Percentiles rank a stretch among this genome's conserved stretches.
Conservation (phyloP, 1,140 invertebrate species). For the Agrypnia vestita region DNA sequence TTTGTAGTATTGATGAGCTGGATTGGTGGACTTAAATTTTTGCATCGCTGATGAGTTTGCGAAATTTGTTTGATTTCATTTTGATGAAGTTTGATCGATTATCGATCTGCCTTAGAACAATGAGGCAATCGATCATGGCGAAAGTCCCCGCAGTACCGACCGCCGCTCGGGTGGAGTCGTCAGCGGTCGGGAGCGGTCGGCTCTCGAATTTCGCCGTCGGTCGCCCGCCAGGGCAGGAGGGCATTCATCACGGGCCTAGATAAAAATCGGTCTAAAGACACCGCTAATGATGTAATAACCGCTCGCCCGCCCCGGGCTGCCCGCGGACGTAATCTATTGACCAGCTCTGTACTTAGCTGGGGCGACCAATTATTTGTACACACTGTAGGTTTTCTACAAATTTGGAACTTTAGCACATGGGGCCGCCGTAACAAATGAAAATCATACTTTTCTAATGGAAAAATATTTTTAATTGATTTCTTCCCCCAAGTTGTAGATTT, state of each 20-base stretch:
- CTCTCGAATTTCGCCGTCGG: conserved; percentile 49
- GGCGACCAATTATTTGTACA: conserved; percentile 8
- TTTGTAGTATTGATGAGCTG: too few relatives aligned
- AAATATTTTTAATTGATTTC: too few relatives aligned
- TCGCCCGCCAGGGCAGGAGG: conserved; percentile 43
- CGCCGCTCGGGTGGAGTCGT: conserved; percentile 7
- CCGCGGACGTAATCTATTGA: conserved; percentile 47
- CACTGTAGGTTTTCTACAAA: too few relatives aligned
- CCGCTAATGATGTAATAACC: conserved; percentile 61
- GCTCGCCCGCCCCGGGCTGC: conserved; percentile 42
- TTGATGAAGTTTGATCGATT: conserved; percentile 17
- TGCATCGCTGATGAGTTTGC: conserved; percentile 8
- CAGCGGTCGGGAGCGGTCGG: conserved; percentile 41
- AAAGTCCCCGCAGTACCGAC: conserved; percentile 31
- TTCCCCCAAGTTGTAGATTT: too few relatives aligned
- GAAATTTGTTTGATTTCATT: not conserved
- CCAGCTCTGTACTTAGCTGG: conserved; percentile 19
- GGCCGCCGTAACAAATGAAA: too few relatives aligned
- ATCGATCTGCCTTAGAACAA: conserved; percentile 28
- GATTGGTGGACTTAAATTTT: not conserved
- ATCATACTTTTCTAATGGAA: too few relatives aligned
- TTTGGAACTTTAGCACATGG: too few relatives aligned
- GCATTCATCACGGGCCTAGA: conserved; percentile 52
- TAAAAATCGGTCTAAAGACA: conserved; percentile 58
- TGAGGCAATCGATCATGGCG: conserved; percentile 42